Conservation (phyloP, 2,113 vertebrate genomes). For the Calcarius ornatus region DNA sequence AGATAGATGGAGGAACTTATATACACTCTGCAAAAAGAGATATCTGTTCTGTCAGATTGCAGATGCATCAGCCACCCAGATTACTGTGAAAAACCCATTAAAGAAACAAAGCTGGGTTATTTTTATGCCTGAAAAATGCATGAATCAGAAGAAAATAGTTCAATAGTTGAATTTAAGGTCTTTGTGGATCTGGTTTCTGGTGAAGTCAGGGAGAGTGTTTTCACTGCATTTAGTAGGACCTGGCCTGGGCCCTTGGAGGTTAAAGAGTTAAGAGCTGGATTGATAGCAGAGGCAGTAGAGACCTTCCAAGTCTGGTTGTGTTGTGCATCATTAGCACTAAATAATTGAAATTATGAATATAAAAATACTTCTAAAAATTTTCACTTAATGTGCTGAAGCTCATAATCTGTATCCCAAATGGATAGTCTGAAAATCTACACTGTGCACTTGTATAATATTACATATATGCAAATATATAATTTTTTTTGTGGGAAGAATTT, state of each 20-base stretch:
- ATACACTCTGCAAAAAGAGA: constrained; percentile 7
- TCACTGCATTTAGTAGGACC: not conserved
- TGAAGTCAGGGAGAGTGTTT: not conserved
- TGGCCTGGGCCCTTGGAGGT: not conserved
- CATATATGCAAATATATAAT: not conserved
- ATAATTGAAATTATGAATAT: not conserved
- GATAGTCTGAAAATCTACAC: not conserved
- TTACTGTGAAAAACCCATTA: constrained; percentile 26
- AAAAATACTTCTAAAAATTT: not conserved
- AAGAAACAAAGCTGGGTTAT: constrained; percentile 33
- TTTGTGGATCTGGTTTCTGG: not conserved
- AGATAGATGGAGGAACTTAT: constrained; percentile 7
- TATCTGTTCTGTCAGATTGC: constrained; percentile 38
- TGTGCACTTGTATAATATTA: not conserved
- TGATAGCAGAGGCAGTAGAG: not conserved
- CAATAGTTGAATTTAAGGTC: not conserved
- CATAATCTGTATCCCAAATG: not conserved
- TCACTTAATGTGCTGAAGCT: not conserved
- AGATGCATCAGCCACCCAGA: not conserved
- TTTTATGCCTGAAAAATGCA: constrained; percentile 23
- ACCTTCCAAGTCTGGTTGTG: not conserved
- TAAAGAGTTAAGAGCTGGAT: not conserved
- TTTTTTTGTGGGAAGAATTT: not conserved
- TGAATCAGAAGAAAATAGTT: not conserved
- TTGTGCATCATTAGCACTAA: not conserved